Conservation (phyloP, 2,113 vertebrate genomes). For the Formicarius rufipectus region DNA sequence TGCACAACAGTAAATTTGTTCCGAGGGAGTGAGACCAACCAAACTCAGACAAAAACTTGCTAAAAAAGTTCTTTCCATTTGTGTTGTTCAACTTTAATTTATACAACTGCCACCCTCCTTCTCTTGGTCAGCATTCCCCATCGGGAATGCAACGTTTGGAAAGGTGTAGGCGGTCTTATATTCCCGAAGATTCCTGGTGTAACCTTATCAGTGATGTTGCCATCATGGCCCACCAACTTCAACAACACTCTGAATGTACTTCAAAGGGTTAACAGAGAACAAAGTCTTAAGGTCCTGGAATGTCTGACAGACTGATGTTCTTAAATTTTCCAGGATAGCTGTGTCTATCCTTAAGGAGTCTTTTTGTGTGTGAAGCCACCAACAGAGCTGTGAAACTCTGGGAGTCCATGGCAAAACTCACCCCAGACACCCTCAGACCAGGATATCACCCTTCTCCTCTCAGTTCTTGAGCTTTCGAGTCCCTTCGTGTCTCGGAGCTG, state of each 20-base stretch:
- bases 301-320: neutral
- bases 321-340: neutral
- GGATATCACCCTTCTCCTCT: neutral
- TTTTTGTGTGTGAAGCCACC: neutral
- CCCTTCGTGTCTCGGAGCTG: neutral
- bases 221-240: neutral
- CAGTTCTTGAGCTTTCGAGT: neutral
- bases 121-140: neutral
- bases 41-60: neutral
- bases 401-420: neutral
- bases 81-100: neutral
- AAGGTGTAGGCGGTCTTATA: neutral
- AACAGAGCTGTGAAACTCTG: neutral
- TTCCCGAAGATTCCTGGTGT: neutral
- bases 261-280: neutral
- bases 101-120: neutral
- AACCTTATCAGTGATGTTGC: neutral
- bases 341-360: neutral
- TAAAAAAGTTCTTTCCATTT: neutral
- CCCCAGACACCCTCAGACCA: neutral
- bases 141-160: neutral
- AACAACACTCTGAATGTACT: neutral
- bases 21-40: neutral
- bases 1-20: neutral
- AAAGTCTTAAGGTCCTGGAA: neutral